Base-by-base conservation (phyloP, 2,888 invertebrate species). In the Xestia ashworthii region DNA sequence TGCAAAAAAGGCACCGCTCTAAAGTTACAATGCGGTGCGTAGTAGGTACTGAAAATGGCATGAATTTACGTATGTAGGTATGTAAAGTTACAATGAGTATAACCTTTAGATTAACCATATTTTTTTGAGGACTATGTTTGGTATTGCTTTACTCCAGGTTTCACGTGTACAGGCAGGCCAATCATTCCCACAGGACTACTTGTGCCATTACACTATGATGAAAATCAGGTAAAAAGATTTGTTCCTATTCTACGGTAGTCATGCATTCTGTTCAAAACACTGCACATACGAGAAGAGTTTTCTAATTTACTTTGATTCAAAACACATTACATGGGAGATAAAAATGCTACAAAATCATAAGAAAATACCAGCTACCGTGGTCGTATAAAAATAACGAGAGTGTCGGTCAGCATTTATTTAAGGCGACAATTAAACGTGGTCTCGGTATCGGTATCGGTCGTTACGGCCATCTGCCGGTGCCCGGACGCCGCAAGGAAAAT, bases 361-460 rank as follows among this genome's bases (percentile, higher is more conserved):
- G 53, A 77, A 84, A 73, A 74, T 84, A 74, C 66, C 76, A 53
- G 73, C 41, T 60, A 70, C 50, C 58, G 68, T 73, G 69, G 73
- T 87, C 71, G 75, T 80, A 81, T 81, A 88, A 88, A 88, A 85
- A 85, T 78, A 85, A 72, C 67, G 72, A 73, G 71, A 81, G 81
- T 86, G 74, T 76, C 76, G 78, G 85, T 83, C 85, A 81, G 86
- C 81, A 75, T 81, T 88, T 88, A 89, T 88, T 88, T 88, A 78
- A 83, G 87, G 80, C 87, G 79, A 83, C 89, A 88, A 89, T 88
- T 88, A 88, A 89, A 89, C 80, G 66, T 66, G 71, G 74, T 74
- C 50, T 53, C 44, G 60, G 76, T 84, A 75, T 81, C 70, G 68
- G 77, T 74, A 84, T 81, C 81, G 79, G 79, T 77, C 85, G 88